Conservation (phyloP, 2,888 invertebrate genomes). For the Eurois occulta region DNA sequence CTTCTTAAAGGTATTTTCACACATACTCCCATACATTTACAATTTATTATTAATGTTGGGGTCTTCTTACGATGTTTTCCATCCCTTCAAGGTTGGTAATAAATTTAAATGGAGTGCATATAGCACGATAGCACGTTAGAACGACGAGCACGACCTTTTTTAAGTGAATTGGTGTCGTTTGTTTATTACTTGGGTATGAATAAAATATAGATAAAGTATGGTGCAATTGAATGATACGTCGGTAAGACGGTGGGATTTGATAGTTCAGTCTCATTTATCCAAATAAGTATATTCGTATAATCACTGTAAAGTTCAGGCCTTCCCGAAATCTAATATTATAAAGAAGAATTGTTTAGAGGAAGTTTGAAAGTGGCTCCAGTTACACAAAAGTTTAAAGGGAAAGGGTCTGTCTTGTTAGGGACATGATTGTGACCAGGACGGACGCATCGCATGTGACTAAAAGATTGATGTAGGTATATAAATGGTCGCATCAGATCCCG, state of each 20-base stretch:
- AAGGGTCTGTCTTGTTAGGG: not conserved
- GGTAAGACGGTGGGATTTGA: not conserved
- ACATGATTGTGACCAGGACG: not conserved
- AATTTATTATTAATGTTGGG: constrained; percentile 59
- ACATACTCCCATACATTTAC: constrained; percentile 37
- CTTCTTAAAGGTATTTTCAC: constrained; percentile 36
- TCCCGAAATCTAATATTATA: not conserved
- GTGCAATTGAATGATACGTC: not conserved
- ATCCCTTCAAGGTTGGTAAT: constrained; percentile 35
- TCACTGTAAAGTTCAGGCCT: not conserved
- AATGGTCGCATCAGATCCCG: too few species aligned
- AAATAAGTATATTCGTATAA: not conserved
- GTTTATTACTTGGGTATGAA: constrained; percentile 33
- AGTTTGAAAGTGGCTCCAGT: not conserved
- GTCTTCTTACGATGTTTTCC: constrained; percentile 42
- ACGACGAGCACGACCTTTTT: constrained; percentile 51
- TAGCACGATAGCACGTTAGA: constrained; percentile 15
- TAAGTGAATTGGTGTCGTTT: constrained; percentile 59
- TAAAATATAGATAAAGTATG: constrained; percentile 12
- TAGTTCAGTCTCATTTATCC: too few species aligned
- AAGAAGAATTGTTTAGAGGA: not conserved
- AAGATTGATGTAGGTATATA: too few species aligned
- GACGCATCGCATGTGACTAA: not conserved
- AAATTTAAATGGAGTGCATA: constrained; percentile 54
- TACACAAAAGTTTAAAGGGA: not conserved